Conservation (phyloP, 2,888 invertebrate genomes). For the Polia nebulosa region DNA sequence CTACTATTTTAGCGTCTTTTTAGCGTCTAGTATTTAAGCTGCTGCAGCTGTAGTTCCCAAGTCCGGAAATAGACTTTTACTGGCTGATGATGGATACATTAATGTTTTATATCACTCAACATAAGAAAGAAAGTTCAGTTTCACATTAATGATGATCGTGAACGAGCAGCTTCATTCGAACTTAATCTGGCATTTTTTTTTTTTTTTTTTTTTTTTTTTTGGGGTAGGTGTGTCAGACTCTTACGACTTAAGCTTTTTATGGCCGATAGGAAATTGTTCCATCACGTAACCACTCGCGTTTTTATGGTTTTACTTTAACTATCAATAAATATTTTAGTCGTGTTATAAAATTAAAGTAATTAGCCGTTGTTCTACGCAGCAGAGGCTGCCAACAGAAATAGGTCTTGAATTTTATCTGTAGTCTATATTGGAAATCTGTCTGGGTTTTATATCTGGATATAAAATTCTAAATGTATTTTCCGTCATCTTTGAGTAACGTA, state of each 20-base stretch:
- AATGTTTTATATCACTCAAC: conserved; percentile 30
- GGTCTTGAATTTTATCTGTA: conserved; percentile 5
- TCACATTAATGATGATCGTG: conserved; percentile 50
- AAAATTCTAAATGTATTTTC: conserved; percentile 18
- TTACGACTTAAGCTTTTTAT: conserved; percentile 55
- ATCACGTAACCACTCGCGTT: conserved; percentile 39
- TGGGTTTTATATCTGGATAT: conserved; percentile 23
- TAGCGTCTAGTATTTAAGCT: too few relatives aligned
- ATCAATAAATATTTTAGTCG: conserved; percentile 53
- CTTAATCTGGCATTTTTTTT: conserved; percentile 61
- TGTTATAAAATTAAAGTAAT: conserved; percentile 45
- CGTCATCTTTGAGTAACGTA: neutral
- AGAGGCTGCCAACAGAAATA: conserved; percentile 25
- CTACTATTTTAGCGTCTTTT: too few relatives aligned
- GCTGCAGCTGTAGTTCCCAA: neutral
- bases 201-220: too few relatives aligned
- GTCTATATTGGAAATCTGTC: conserved; percentile 7
- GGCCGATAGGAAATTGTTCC: conserved; percentile 56
- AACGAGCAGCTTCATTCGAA: conserved; percentile 31
- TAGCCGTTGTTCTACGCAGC: conserved; percentile 1
- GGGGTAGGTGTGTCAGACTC: too few relatives aligned
- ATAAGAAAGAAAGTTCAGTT: conserved; percentile 48
- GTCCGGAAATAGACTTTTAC: conserved; percentile 3
- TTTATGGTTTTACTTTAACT: conserved; percentile 58
- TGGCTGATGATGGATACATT: neutral